A percentile compares a stretch with the other conserved stretches of the same genome.
These are phyloP conservation scores for Epinotia bilunana DNA, from an alignment of 2,888 invertebrate genomes.

Conservation along the genomic window DNA sequence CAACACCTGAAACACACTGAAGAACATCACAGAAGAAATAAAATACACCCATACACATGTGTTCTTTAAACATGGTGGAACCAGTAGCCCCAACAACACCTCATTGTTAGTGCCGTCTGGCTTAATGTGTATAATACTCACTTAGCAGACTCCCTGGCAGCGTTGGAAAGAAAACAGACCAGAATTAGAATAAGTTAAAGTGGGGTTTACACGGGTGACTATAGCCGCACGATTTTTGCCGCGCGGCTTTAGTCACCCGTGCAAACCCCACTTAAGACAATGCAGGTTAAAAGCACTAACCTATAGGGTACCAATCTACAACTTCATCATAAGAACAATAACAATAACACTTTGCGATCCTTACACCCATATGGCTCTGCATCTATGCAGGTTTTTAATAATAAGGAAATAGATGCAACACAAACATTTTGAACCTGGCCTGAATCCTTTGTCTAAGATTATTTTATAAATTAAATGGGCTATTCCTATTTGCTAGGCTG, in stretches of 20 bases:
- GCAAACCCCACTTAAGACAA: neutral
- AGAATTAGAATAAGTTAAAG: slow-evolving; percentile 31
- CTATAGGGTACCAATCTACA: neutral
- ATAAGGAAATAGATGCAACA: no score
- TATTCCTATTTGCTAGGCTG: no score
- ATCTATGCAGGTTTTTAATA: no score
- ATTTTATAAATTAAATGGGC: no score
- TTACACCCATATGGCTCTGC: no score
- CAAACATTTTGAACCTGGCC: no score
- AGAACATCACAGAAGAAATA: slow-evolving; percentile 28
- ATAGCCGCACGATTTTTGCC: no score
- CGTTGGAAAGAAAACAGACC: slow-evolving; percentile 74
- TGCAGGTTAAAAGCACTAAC: slow-evolving; percentile 5
- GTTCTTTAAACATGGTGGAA: slow-evolving; percentile 11
- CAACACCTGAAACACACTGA: slow-evolving; percentile 12
- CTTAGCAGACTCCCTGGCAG: slow-evolving; percentile 85
- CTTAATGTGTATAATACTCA: slow-evolving; percentile 67
- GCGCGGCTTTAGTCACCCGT: no score
- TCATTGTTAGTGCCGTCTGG: slow-evolving; percentile 50
- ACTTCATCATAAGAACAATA: neutral
- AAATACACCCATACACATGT: slow-evolving; percentile 10
- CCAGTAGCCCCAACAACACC: slow-evolving; percentile 47
- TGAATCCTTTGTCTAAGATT: no score
- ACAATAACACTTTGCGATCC: no score
- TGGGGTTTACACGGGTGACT: no score